phyloP scores from a whole-genome alignment of 1,140 invertebrate genomes.

The Drosophila gunungcola region DNA sequence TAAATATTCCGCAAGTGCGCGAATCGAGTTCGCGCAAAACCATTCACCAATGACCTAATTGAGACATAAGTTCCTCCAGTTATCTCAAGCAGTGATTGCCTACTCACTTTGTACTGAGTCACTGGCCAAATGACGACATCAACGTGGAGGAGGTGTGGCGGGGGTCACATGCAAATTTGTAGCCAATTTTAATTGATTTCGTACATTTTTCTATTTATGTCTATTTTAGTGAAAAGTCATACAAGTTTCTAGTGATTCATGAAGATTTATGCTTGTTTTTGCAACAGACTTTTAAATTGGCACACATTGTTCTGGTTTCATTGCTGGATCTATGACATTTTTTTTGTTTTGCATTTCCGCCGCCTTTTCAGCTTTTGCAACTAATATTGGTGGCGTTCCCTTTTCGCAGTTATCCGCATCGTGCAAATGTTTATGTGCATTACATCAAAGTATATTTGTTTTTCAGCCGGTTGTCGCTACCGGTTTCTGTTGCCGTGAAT shows the following conservation, averaged over 20 bases:
- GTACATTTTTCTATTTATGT: background rate
- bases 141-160: background rate
- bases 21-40: background rate
- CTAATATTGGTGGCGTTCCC: slow-evolving; percentile 47
- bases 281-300: slow-evolving; percentile 39
- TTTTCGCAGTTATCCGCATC: slow-evolving; percentile 26
- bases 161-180: slow-evolving; percentile 38
- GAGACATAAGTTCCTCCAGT: slow-evolving; percentile 29
- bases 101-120: slow-evolving; percentile 17
- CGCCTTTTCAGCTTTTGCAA: slow-evolving; percentile 2
- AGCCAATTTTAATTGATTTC: slow-evolving; percentile 39
- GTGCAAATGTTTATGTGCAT: slow-evolving; percentile 67
- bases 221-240: slow-evolving; percentile 37
- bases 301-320: slow-evolving; percentile 49
- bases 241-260: slow-evolving; percentile 27
- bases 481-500: slow-evolving; percentile 37
- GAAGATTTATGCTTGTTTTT: slow-evolving; percentile 39
- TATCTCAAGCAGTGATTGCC: slow-evolving; percentile 23
- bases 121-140: slow-evolving; percentile 34
- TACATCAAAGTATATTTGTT: slow-evolving; percentile 80
- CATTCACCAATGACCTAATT: slow-evolving; percentile 71
- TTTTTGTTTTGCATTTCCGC: background rate
- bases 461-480: slow-evolving; percentile 56
- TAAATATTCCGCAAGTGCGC: slow-evolving; percentile 63
- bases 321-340: slow-evolving; percentile 16